Evolutionary conservation across 1,140 invertebrate genomes (phyloP).

Genomic region (Gonioctena quinquepunctata): DNA sequence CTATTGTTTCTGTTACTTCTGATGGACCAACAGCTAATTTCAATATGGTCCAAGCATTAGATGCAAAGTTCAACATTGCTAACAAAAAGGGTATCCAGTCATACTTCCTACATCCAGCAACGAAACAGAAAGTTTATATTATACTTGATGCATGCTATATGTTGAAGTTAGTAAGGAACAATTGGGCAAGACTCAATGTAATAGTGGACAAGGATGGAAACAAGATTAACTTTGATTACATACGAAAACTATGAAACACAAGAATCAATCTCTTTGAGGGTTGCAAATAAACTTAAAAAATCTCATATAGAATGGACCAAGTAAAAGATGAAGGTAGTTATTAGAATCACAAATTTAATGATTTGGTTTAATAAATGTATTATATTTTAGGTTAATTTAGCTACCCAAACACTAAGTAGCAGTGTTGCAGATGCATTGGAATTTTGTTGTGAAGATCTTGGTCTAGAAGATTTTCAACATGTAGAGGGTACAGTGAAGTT

Average conservation of each 20-base stretch:
- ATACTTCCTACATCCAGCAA: background rate
- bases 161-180: slow-evolving; percentile 10
- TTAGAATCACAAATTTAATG: no score
- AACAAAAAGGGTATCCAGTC: background rate
- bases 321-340: background rate
- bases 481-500: slow-evolving; percentile 15
- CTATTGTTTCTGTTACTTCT: background rate
- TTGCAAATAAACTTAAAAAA: slow-evolving; percentile 12
- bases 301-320: slow-evolving; percentile 1
- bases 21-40: background rate
- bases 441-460: slow-evolving; percentile 15
- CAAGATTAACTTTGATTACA: background rate
- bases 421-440: slow-evolving; percentile 27
- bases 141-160: background rate
- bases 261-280: background rate
- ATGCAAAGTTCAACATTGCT: no score
- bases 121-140: background rate
- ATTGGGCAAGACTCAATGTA: background rate
- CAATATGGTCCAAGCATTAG: background rate
- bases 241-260: background rate
- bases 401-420: slow-evolving; percentile 22
- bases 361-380: no score
- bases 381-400: slow-evolving; percentile 18
- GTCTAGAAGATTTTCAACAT: background rate
- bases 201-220: background rate